Evolutionary conservation across 2,113 vertebrate genomes (phyloP).

Genomic region (Fulmarus glacialis): DNA sequence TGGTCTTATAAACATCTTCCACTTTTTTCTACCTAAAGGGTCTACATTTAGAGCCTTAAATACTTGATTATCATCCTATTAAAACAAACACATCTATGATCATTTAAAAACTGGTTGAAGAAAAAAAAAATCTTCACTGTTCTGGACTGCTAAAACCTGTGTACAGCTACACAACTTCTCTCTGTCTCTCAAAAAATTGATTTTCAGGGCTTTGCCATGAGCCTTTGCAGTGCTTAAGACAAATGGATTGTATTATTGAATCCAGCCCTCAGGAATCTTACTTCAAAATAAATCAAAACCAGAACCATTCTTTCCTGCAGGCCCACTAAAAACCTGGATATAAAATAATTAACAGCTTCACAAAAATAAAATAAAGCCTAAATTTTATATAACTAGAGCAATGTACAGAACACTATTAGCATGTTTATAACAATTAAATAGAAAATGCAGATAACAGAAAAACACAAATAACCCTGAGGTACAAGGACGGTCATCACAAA

Average conservation of each 20-base stretch:
- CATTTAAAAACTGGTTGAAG: neutral
- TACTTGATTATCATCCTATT: neutral
- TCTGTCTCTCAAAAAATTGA: slow-evolving; percentile 9
- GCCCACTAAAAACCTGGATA: neutral
- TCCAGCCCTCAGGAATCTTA: slow-evolving; percentile 12
- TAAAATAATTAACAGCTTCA: slow-evolving; percentile 25
- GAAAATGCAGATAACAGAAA: neutral
- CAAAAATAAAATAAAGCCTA: neutral
- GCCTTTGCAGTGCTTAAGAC: slow-evolving; percentile 33
- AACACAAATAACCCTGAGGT: neutral
- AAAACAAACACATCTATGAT: neutral
- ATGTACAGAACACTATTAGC: neutral
- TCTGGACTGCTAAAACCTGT: neutral
- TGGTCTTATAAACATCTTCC: neutral
- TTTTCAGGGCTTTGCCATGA: slow-evolving; percentile 24
- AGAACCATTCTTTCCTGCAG: neutral
- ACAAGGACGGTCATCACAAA: neutral
- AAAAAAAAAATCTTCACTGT: neutral
- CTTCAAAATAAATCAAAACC: slow-evolving; percentile 43
- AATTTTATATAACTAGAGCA: neutral
- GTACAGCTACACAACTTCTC: neutral
- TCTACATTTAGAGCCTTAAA: neutral
- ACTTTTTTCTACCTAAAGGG: neutral
- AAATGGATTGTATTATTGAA: slow-evolving; percentile 37
- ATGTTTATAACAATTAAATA: neutral